phyloP scores from a whole-genome alignment of 2,113 vertebrate species.

The Mobula birostris region DNA sequence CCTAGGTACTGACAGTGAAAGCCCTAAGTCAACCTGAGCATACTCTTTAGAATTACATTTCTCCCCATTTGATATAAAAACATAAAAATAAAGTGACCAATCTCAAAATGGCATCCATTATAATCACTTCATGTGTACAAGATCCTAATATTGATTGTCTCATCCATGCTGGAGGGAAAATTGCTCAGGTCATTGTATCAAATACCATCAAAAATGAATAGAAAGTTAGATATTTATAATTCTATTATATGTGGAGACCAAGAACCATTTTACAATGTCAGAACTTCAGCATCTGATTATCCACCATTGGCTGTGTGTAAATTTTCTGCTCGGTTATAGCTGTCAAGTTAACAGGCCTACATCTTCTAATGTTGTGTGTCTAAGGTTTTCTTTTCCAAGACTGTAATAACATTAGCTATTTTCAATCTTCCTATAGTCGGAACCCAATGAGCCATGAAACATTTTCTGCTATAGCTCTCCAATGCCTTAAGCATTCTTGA shows the following conservation, averaged over 20 bases:
- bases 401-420: conserved; percentile 2
- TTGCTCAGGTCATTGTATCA: background rate
- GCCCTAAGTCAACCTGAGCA: background rate
- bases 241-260: background rate
- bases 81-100: background rate
- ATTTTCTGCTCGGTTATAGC: background rate
- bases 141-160: background rate
- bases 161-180: background rate
- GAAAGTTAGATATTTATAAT: background rate
- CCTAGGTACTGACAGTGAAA: background rate
- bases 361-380: background rate
- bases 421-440: background rate
- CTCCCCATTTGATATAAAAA: background rate
- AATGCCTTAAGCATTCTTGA: background rate
- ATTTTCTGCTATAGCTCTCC: background rate
- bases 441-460: background rate
- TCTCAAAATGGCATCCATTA: background rate
- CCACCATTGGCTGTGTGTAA: background rate
- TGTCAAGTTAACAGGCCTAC: background rate
- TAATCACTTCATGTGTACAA: background rate
- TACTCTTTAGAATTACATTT: no score
- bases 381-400: background rate
- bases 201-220: background rate
- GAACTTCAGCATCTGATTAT: background rate
- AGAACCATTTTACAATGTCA: background rate